Conservation (phyloP, 2,888 invertebrate genomes). For the Hydriomena furcata region DNA sequence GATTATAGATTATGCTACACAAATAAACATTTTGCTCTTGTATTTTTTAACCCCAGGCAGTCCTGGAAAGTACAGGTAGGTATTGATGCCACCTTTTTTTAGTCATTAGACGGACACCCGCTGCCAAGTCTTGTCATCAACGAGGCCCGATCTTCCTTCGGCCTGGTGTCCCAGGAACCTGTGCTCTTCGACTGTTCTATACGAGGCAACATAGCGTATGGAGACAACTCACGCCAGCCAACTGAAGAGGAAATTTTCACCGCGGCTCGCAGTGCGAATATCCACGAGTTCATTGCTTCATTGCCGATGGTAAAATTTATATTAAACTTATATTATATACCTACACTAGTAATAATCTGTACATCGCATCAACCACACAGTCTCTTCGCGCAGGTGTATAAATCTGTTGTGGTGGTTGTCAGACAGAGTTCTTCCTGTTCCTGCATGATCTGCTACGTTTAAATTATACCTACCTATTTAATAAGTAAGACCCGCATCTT, state of each 20-base stretch:
- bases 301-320: slow-evolving; percentile 83
- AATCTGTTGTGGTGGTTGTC: too few species aligned
- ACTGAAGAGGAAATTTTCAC: slow-evolving; percentile 89
- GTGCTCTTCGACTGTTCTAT: slow-evolving; percentile 92
- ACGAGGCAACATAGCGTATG: slow-evolving; percentile 94
- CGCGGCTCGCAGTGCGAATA: slow-evolving; percentile 90
- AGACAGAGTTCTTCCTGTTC: too few species aligned
- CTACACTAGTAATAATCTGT: too few species aligned
- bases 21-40: too few species aligned
- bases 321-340: too few species aligned
- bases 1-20: too few species aligned
- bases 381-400: too few species aligned
- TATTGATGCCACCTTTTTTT: neutral
- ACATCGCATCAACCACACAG: too few species aligned
- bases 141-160: slow-evolving; percentile 65
- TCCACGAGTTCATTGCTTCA: slow-evolving; percentile 89
- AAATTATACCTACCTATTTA: too few species aligned
- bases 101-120: slow-evolving; percentile 48
- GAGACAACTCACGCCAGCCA: slow-evolving; percentile 88
- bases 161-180: slow-evolving; percentile 93
- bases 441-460: too few species aligned
- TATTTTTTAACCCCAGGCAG: too few species aligned
- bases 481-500: too few species aligned
- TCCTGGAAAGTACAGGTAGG: neutral
- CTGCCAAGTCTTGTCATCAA: slow-evolving; percentile 13